Evolutionary conservation across 2,113 vertebrate genomes (phyloP).

Genomic region (Ptilorrhoa leucosticta): DNA sequence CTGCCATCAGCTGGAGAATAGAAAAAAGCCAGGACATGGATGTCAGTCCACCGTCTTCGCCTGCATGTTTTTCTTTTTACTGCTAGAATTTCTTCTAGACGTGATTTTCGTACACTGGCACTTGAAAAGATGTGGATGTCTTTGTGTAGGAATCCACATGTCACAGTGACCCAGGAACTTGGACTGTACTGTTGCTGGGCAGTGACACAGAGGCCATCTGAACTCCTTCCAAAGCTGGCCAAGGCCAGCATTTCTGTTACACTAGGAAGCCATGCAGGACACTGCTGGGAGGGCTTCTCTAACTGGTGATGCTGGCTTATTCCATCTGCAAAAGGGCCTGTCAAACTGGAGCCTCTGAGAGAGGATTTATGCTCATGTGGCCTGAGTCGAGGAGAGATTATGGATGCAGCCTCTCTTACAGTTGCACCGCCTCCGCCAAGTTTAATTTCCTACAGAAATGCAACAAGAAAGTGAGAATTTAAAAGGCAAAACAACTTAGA

Average conservation of each 20-base stretch:
- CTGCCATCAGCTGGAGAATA: neutral
- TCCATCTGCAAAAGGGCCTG: neutral
- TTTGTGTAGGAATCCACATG: neutral
- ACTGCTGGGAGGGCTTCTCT: neutral
- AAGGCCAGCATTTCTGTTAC: neutral
- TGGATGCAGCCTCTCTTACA: neutral
- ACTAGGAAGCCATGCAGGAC: neutral
- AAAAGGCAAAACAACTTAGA: neutral
- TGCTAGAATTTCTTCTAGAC: neutral
- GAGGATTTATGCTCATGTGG: neutral
- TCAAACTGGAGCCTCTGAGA: neutral
- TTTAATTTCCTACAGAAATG: neutral
- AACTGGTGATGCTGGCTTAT: neutral
- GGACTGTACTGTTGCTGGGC: neutral
- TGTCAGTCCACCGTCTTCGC: neutral
- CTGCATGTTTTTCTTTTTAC: neutral
- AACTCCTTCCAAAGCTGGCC: neutral
- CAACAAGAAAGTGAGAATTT: neutral
- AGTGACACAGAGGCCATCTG: neutral
- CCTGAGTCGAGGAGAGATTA: neutral
- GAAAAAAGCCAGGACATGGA: neutral
- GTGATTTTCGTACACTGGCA: neutral
- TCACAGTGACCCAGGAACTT: neutral
- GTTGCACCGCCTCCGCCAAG: accelerated
- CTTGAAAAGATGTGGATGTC: neutral